A percentile compares a stretch with the other conserved stretches of the same genome.
phyloP scores from a whole-genome alignment of 2,888 invertebrate genomes.

The Phaonia tiefii region DNA sequence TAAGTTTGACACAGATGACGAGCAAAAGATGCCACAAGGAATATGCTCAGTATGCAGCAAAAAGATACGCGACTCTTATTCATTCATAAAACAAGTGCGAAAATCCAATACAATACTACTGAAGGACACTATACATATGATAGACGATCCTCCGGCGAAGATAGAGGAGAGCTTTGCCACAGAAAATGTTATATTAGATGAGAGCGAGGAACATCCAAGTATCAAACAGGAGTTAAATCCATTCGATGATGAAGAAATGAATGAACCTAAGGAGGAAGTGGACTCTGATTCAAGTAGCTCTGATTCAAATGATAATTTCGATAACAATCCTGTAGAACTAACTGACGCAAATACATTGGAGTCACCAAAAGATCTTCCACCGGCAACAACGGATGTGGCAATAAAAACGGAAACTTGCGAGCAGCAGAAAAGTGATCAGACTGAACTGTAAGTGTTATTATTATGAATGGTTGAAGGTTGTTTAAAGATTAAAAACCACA shows the following conservation, averaged over 20 bases:
- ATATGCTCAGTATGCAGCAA: background rate
- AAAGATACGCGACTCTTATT: conserved; percentile 27
- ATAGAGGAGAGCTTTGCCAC: conserved; percentile 18
- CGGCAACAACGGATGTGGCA: background rate
- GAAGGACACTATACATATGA: conserved; percentile 14
- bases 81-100: conserved; percentile 37
- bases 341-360: background rate
- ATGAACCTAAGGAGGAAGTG: conserved; percentile 50
- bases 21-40: conserved; percentile 28
- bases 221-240: conserved; percentile 25
- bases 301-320: conserved; percentile 50
- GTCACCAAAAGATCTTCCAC: background rate
- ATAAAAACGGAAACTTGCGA: conserved; percentile 12
- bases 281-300: conserved; percentile 49
- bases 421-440: conserved; percentile 13
- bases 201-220: conserved; percentile 7
- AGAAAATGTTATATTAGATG: conserved; percentile 36
- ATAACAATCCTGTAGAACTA: conserved; percentile 24
- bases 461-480: no score
- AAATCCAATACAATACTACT: conserved; percentile 29
- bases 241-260: conserved; percentile 33
- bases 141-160: background rate
- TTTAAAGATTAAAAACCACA: no score
- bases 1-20: conserved; percentile 30
- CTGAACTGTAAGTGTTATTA: conserved; percentile 21